These are phyloP conservation scores for Philopedon plagiatum DNA, from an alignment of 2,888 invertebrate species.

Conservation along the genomic window DNA sequence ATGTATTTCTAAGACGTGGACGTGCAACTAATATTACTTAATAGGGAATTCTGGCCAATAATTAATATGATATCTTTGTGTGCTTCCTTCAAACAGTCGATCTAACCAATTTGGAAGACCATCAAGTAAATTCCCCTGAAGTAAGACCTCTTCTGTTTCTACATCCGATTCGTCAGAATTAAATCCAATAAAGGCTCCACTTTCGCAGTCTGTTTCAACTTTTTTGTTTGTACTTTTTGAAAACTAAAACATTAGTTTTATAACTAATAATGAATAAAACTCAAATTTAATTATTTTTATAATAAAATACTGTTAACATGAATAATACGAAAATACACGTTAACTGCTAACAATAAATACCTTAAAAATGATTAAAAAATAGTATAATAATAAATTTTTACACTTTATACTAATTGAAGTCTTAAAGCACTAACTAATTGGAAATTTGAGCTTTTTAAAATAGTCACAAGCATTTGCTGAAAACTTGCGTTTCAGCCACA, in stretches of 20 bases:
- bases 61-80: constrained; percentile 95
- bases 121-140: constrained; percentile 79
- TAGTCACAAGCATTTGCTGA: too few species aligned
- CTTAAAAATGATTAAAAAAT: too few species aligned
- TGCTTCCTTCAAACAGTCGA: constrained; percentile 95
- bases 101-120: constrained; percentile 97
- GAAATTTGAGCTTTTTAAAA: too few species aligned
- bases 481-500: too few species aligned
- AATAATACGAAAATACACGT: too few species aligned
- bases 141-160: constrained; percentile 69
- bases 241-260: constrained; percentile 38
- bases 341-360: too few species aligned
- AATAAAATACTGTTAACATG: too few species aligned
- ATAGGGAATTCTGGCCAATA: constrained; percentile 98
- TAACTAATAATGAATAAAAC: background rate
- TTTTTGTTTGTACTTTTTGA: constrained; percentile 29
- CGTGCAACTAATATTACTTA: constrained; percentile 72
- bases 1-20: background rate
- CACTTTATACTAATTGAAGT: too few species aligned
- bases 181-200: constrained; percentile 90
- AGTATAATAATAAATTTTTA: too few species aligned
- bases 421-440: too few species aligned
- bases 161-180: constrained; percentile 77
- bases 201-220: constrained; percentile 75
- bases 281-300: too few species aligned